Base-by-base conservation (phyloP, 2,113 vertebrate genomes). In the Seriola aureovittata region DNA sequence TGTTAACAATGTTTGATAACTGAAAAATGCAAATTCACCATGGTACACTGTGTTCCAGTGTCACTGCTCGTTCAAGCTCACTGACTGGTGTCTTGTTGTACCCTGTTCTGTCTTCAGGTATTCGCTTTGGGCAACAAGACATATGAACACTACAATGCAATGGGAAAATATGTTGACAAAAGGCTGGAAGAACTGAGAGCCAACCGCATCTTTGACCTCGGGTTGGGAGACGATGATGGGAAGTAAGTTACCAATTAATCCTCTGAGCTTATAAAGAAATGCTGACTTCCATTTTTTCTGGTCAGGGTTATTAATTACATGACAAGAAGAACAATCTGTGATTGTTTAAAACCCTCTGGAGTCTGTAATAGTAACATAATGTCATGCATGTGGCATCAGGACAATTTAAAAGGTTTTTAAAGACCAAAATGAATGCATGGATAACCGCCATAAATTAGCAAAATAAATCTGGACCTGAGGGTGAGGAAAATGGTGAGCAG, bases 51-150 rank as follows among this genome's bases (percentile, higher is more conserved):
- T 12, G 34, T 59, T 42, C 32, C 2, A 7, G 5, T 4, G 42
- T 8, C 9, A 29, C 5, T 13, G 13, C 4, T 29, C 13, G 13
- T 66, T 50, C 9, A 67, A 23, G 4, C 5, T 10, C 5, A 14
- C 3, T 3, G 13, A 25, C 38, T 42, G 11, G 69, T 52, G 7
- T 75, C 29, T 71, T 21, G 14, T 25, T 71, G 19, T 72, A 38
- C 12, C 0, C 21, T 48, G 3, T 21, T 85, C 25, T 85, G 4
- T 25, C 60, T 93, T 0, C 86, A 99, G 98, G 98, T 99, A 1
- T 99, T 99, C 86, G 97, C 96, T 29, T 94, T 99, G 64, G 98
- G 98, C 11, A 99, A 99, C 89, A 99, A 99, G 91, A 99, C 98
- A 0, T 99, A 99, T 0, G 98, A 99, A 82, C 98, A 99, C 92